Evolutionary conservation across 2,113 vertebrate genomes (phyloP).

Genomic region (Alectura lathami): DNA sequence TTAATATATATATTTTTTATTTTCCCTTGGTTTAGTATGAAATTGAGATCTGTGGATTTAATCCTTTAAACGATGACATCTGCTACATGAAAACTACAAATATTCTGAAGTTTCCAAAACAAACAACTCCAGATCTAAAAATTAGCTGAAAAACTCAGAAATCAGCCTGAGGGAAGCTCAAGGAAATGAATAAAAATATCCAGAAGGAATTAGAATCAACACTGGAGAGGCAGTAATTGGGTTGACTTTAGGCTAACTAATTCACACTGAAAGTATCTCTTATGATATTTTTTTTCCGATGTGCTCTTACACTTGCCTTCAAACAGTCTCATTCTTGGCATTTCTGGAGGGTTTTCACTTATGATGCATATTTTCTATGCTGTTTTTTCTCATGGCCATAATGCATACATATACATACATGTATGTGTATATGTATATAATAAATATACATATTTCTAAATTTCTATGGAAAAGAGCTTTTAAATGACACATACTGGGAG

Average conservation of each 20-base stretch:
- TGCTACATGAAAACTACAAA: not conserved
- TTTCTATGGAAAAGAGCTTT: not conserved
- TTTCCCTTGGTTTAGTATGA: not conserved
- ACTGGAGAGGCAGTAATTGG: constrained; percentile 19
- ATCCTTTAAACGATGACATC: not conserved
- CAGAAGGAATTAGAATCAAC: constrained; percentile 39
- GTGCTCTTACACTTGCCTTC: not conserved
- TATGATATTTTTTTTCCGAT: not conserved
- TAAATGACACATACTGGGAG: not conserved
- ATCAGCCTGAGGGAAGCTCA: constrained; percentile 43
- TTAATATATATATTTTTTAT: not conserved
- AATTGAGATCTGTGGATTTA: not conserved
- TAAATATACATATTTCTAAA: not conserved
- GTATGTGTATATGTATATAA: not conserved
- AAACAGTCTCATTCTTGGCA: not conserved
- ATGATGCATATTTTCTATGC: not conserved
- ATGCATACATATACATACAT: not conserved
- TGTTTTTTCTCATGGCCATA: not conserved
- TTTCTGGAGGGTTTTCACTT: not conserved
- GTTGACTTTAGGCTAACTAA: constrained; percentile 39
- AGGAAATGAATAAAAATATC: constrained; percentile 51
- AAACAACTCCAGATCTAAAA: constrained; percentile 32
- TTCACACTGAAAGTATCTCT: not conserved
- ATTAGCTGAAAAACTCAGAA: constrained; percentile 29
- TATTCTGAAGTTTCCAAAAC: constrained; percentile 28